Evolutionary conservation across 2,888 invertebrate species (phyloP).

Genomic region (Tenodera sinensis): DNA sequence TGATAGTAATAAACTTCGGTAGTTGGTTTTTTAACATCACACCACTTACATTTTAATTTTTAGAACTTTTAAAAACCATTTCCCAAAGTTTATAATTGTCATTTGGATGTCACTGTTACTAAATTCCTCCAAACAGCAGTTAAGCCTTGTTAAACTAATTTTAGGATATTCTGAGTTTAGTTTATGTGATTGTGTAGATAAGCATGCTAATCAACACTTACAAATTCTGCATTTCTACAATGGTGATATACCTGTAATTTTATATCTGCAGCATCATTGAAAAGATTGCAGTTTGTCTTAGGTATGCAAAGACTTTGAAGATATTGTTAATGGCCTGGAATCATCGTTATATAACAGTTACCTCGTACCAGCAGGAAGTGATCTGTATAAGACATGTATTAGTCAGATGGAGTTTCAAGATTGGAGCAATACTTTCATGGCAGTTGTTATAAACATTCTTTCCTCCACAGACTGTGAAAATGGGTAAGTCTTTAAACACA

Average conservation of each 20-base stretch:
- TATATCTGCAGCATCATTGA: not conserved
- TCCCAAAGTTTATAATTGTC: no score
- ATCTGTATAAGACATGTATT: constrained; percentile 54
- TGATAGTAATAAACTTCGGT: no score
- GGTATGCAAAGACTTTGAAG: constrained; percentile 22
- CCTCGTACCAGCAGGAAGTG: constrained; percentile 57
- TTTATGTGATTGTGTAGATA: no score
- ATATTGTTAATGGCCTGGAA: constrained; percentile 24
- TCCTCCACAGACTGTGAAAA: not conserved
- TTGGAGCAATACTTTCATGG: constrained; percentile 50
- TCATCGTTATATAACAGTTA: constrained; percentile 42
- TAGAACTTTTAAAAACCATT: no score
- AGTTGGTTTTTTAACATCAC: no score
- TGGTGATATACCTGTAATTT: not conserved
- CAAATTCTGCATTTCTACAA: no score
- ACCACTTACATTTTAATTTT: no score
- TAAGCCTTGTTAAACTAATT: no score
- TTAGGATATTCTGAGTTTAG: no score
- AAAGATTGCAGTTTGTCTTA: not conserved
- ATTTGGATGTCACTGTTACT: no score
- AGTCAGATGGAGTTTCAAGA: constrained; percentile 45
- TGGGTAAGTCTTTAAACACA: not conserved
- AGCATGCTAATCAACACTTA: no score
- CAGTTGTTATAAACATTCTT: constrained; percentile 39
- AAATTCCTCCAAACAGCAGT: no score